Evolutionary conservation across 2,113 vertebrate genomes (phyloP).

Genomic region (Numida meleagris): DNA sequence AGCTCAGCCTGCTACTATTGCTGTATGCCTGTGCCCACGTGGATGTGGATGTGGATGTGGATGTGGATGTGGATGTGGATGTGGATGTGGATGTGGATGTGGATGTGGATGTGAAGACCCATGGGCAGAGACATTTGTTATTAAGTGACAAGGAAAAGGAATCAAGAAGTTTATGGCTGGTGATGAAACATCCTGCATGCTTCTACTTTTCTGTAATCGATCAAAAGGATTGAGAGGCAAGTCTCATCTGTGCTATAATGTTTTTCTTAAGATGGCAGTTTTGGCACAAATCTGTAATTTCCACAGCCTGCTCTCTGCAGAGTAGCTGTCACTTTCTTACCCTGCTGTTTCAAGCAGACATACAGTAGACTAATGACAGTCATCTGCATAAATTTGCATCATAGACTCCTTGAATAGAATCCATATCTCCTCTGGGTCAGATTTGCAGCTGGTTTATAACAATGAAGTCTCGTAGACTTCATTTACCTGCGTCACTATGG

Average conservation of each 20-base stretch:
- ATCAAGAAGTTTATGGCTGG: background rate
- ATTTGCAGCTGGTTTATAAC: background rate
- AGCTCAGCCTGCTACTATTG: background rate
- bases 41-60: too few species aligned
- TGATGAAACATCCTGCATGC: background rate
- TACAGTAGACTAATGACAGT: background rate
- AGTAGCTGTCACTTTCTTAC: background rate
- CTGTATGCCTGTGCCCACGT: background rate
- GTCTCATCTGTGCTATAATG: background rate
- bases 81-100: background rate
- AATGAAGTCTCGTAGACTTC: background rate
- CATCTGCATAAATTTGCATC: constrained; percentile 34
- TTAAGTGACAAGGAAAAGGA: background rate
- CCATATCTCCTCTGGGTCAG: background rate
- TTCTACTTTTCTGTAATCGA: background rate
- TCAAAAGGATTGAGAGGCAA: background rate
- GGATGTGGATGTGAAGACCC: background rate
- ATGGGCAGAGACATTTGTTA: accelerated
- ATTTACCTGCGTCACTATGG: background rate
- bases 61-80: too few species aligned
- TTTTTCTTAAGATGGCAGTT: background rate
- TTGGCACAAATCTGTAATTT: background rate
- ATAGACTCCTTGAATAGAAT: background rate
- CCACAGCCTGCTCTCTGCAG: background rate
- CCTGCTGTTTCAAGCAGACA: background rate